phyloP scores from a whole-genome alignment of 2,113 vertebrate genomes.

The Numida meleagris region DNA sequence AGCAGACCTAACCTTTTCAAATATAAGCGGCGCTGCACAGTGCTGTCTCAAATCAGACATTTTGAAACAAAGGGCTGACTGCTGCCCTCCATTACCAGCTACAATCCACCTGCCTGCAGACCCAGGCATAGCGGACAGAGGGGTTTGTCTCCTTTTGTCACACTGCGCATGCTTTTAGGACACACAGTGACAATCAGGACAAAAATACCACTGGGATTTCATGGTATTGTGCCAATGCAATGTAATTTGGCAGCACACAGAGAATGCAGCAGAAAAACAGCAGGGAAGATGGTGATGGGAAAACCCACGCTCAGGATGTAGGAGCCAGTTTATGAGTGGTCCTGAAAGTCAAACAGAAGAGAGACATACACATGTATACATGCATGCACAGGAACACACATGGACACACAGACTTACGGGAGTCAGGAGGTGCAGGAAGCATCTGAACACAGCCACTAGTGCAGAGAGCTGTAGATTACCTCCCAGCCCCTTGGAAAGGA shows the following conservation, averaged over 20 bases:
- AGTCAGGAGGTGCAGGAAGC: background rate
- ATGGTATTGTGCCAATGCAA: conserved; percentile 9
- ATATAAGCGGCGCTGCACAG: background rate
- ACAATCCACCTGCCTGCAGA: conserved; percentile 20
- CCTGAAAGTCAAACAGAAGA: background rate
- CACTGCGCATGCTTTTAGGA: conserved; percentile 43
- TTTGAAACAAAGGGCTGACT: background rate
- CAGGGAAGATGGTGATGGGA: conserved; percentile 9
- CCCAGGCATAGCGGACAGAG: background rate
- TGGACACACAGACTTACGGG: fast-evolving
- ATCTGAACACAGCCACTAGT: background rate
- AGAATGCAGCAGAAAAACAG: conserved; percentile 43
- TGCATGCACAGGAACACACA: background rate
- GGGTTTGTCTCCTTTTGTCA: conserved; percentile 35
- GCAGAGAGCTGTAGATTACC: background rate
- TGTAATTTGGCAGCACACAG: conserved; percentile 46
- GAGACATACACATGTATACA: background rate
- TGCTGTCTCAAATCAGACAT: conserved; percentile 5
- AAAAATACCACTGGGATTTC: conserved; percentile 54
- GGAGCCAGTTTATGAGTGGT: background rate
- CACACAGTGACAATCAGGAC: conserved; percentile 44
- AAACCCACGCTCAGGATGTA: background rate
- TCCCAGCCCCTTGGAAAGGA: background rate
- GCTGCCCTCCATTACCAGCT: background rate
- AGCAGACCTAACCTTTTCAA: conserved; percentile 1